phyloP scores from a whole-genome alignment of 1,140 invertebrate genomes.

The Drosophila takahashii region DNA sequence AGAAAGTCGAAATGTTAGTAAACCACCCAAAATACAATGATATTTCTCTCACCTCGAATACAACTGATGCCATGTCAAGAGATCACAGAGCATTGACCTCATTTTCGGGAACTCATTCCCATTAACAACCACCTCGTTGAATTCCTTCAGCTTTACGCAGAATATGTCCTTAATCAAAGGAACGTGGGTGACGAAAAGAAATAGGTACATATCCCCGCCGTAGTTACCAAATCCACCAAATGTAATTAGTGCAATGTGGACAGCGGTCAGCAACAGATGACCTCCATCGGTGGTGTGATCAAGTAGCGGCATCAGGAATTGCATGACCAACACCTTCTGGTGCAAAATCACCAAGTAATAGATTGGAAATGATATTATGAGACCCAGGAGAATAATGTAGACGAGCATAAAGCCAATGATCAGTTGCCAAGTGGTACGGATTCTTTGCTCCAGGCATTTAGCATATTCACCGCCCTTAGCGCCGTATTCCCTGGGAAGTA shows the following conservation, averaged over 20 bases:
- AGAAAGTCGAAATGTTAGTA: neutral
- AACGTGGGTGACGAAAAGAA: constrained; percentile 56
- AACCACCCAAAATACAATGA: neutral
- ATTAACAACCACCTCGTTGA: constrained; percentile 41
- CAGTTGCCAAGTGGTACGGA: constrained; percentile 44
- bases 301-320: constrained; percentile 56
- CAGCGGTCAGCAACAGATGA: constrained; percentile 30
- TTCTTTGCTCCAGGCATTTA: constrained; percentile 38
- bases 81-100: constrained; percentile 24
- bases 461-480: constrained; percentile 35
- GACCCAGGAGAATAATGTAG: neutral
- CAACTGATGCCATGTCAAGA: constrained; percentile 61
- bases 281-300: constrained; percentile 46
- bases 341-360: constrained; percentile 34
- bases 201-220: constrained; percentile 69
- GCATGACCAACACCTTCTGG: constrained; percentile 53
- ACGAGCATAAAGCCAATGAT: constrained; percentile 30
- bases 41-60: constrained; percentile 24
- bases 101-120: neutral
- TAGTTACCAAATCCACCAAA: constrained; percentile 67
- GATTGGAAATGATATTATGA: constrained; percentile 37
- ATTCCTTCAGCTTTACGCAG: constrained; percentile 39
- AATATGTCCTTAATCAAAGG: constrained; percentile 63
- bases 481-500: constrained; percentile 42
- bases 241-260: constrained; percentile 27